Evolutionary conservation across 1,140 invertebrate genomes (phyloP).

Genomic region (Wasmannia auropunctata): DNA sequence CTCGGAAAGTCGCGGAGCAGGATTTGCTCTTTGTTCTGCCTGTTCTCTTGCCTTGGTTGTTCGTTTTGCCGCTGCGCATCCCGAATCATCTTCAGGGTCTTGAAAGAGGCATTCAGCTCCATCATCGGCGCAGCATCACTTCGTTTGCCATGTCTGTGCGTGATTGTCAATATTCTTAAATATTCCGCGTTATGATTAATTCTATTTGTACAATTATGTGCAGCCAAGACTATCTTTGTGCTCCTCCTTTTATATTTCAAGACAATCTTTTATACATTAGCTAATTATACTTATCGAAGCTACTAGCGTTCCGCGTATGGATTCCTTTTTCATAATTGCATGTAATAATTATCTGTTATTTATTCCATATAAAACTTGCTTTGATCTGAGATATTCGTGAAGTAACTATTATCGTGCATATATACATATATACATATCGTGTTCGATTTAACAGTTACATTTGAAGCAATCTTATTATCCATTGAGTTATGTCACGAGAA

Average conservation of each 20-base stretch:
- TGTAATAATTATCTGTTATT: neutral
- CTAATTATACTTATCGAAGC: neutral
- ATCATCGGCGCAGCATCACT: neutral
- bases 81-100: slow-evolving; percentile 60
- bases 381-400: neutral
- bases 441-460: neutral
- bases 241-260: neutral
- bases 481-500: neutral
- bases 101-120: slow-evolving; percentile 22
- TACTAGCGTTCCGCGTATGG: neutral
- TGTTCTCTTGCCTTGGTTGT: slow-evolving; percentile 44
- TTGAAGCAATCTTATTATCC: neutral
- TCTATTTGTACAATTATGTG: slow-evolving; percentile 1
- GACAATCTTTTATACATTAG: neutral
- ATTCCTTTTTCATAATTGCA: neutral
- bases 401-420: neutral
- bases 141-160: slow-evolving; percentile 73
- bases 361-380: neutral
- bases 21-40: slow-evolving; percentile 21
- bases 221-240: neutral
- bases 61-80: slow-evolving; percentile 46
- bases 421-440: neutral
- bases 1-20: slow-evolving; percentile 13
- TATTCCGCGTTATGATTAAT: neutral
- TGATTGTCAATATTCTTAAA: slow-evolving; percentile 4